Base-by-base conservation (phyloP, 2,888 invertebrate genomes). In the Colletes collaris region DNA sequence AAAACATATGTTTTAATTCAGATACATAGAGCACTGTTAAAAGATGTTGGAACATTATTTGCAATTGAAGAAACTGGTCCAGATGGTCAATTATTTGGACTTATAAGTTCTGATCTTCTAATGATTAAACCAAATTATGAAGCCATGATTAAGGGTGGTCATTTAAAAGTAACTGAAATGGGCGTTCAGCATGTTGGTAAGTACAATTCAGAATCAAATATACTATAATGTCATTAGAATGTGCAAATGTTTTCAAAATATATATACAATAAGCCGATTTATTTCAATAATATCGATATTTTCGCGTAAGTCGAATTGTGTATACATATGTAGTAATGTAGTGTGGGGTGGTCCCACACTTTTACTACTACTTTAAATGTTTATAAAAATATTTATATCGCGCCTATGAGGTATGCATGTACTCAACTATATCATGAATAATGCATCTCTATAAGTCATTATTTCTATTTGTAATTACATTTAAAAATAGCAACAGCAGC, bases 61-160 rank as follows among this genome's bases (percentile, higher is more conserved):
- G 94, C 95, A 0, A 96, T 96, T 88, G 97, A 97, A 87, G 97
- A 97, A 85, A 95, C 94, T 87, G 92, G 94, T 0, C 93, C 94
- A 0, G 95, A 95, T 63, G 97, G 97, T 3, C 96, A 96, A 11
- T 95, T 96, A 94, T 98, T 97, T 93, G 97, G 98, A 0, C 93
- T 98, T 0, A 93, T 95, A 67, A 95, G 95, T 81, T 94, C 95
- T 66, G 97, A 98, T 93, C 93, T 98, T 68, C 95, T 96, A 0
- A 94, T 95, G 81, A 97, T 98, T 79, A 97, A 96, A 91, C 98
- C 98, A 0, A 97, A 97, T 92, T 98, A 98, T 91, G 98, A 98
- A 89, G 96, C 96, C 2, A 97, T 97, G 97, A 96, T 97, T 81
- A 97, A 96, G 92, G 96, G 96, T 76, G 97, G 97, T 0, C 96